Base-by-base conservation (phyloP, 1,140 invertebrate species). In the Drosophila malerkotliana region DNA sequence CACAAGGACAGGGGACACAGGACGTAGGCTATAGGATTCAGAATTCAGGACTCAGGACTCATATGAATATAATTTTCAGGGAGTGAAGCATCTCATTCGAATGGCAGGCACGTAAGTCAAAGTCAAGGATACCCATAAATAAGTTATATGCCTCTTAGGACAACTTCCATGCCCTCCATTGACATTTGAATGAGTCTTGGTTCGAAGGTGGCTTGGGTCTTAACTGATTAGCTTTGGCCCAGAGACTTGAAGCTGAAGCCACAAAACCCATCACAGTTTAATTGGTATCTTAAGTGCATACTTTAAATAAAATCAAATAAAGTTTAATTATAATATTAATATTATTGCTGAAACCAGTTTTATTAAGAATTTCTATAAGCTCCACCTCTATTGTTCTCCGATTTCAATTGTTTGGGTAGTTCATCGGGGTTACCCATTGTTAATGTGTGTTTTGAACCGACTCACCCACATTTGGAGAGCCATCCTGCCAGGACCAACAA, bases 101-200 rank as follows among this genome's bases (percentile, higher is more conserved):
- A 72, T 73, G 69, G 68, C 69, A 61, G 69, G 71, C 68, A 72
- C 71, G 68, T 72, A 73, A 71, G 47, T 72, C 68, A 73, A 62
- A 73, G 67, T 62, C 71, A 55, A 61, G 67, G 68, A 72, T 73
- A 73, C 57, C 37, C 67, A 71, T 71, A 71, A 71, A 71, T 71
- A 71, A 71, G 67, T 71, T 69, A 71, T 52, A 57, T 66, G 63
- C 10, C 26, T 24, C 66, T 6, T 21, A 21, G 56, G 39, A 28
- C 24, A 54, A 51, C 34, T 45, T 47, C 7, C 12, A n/a, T 55
- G 7, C 26, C n/a, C 44, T 58, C 24, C 8, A 18, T 15, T 7
- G 18, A 14, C 6, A 10, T 28, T 30, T 4, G 24, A 41, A 7
- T 14, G 12, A 6, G 18, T 15, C 21, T 21, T 21, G 21, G 21